Evolutionary conservation across 2,113 vertebrate species (phyloP).

Genomic region (Brachyistius frenatus): DNA sequence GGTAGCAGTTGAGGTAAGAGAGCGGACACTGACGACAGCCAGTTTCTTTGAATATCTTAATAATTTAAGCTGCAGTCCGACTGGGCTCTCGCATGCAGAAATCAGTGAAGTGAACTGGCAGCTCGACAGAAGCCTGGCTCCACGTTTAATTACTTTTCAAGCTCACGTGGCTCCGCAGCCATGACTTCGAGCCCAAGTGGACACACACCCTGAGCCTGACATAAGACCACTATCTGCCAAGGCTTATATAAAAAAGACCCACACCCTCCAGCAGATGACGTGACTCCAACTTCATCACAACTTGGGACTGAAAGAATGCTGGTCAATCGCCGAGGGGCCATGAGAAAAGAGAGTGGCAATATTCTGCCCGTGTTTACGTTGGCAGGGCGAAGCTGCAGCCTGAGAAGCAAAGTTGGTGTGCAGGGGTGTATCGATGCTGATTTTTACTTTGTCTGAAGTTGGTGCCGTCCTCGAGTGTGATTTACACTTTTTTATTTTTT

Average conservation of each 20-base stretch:
- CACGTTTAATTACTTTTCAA: constrained; percentile 55
- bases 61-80: constrained; percentile 16
- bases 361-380: constrained; percentile 71
- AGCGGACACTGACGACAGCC: constrained; percentile 2
- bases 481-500: constrained; percentile 14
- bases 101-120: constrained; percentile 16
- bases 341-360: constrained; percentile 67
- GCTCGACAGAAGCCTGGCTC: constrained; percentile 49
- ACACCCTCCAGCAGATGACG: constrained; percentile 73
- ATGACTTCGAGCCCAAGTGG: constrained; percentile 51
- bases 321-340: constrained; percentile 59
- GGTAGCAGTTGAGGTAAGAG: background rate
- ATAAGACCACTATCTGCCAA: constrained; percentile 71
- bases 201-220: constrained; percentile 76
- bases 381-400: constrained; percentile 41
- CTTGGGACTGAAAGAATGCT: constrained; percentile 72
- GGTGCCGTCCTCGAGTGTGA: background rate
- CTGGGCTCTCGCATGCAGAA: background rate
- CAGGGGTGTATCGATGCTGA: background rate
- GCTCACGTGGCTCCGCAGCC: constrained; percentile 49
- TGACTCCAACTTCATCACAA: constrained; percentile 57
- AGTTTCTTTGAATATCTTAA: background rate
- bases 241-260: constrained; percentile 69
- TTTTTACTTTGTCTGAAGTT: background rate
- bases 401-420: constrained; percentile 26